phyloP scores from a whole-genome alignment of 1,140 invertebrate genomes.

The Dermatophagoides farinae region DNA sequence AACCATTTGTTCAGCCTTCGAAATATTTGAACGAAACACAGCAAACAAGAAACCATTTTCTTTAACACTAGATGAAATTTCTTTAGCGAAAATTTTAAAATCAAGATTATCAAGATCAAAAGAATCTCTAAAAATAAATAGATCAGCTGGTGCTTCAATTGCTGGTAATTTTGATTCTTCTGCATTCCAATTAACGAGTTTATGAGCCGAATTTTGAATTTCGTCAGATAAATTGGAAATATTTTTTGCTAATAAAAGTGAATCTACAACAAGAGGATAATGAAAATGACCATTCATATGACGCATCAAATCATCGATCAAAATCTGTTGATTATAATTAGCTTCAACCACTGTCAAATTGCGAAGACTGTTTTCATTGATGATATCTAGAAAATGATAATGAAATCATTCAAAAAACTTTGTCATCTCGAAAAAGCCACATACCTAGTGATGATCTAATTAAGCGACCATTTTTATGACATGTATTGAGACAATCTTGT shows the following conservation, averaged over 20 bases:
- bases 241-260: conserved; percentile 19
- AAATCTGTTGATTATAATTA: background rate
- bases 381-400: conserved; percentile 13
- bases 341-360: conserved; percentile 14
- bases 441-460: conserved; percentile 5
- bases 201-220: conserved; percentile 15
- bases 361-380: conserved; percentile 13
- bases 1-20: conserved; percentile 21
- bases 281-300: conserved; percentile 5
- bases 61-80: conserved; percentile 33
- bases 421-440: background rate
- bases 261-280: conserved; percentile 12
- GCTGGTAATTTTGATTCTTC: conserved; percentile 16
- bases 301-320: background rate
- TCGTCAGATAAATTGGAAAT: background rate
- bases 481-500: background rate
- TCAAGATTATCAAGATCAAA: conserved; percentile 20
- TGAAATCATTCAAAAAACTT: background rate
- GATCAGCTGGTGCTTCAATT: conserved; percentile 19
- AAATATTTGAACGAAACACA: conserved; percentile 41
- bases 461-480: background rate
- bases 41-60: conserved; percentile 51
- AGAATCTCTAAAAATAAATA: conserved; percentile 24
- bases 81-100: conserved; percentile 23
- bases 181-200: conserved; percentile 23